Conservation (phyloP, 2,888 invertebrate species). For the Tetanocera ferruginea region DNA sequence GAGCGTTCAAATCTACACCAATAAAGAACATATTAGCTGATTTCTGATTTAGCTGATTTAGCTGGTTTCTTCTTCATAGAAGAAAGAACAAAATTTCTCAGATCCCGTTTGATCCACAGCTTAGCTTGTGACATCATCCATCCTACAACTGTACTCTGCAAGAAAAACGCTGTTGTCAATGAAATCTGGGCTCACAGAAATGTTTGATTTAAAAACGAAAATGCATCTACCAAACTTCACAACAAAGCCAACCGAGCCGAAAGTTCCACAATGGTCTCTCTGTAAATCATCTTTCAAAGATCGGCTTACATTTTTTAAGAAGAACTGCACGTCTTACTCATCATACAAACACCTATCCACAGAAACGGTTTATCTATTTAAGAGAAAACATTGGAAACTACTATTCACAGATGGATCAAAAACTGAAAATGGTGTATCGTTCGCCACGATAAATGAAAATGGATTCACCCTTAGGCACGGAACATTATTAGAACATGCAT, state of each 20-base stretch:
- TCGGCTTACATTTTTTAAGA: too few relatives aligned
- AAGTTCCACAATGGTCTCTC: too few relatives aligned
- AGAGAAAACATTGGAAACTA: too few relatives aligned
- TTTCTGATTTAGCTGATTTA: too few relatives aligned
- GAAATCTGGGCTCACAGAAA: neutral
- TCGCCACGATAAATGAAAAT: too few relatives aligned
- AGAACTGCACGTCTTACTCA: neutral
- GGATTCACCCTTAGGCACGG: too few relatives aligned
- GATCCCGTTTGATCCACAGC: neutral
- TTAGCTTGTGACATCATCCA: neutral
- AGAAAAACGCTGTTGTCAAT: neutral
- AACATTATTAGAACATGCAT: too few relatives aligned
- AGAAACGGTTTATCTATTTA: too few relatives aligned
- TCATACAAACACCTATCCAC: neutral
- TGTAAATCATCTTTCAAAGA: neutral
- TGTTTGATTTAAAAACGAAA: neutral
- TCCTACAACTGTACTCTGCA: neutral
- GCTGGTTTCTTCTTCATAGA: neutral
- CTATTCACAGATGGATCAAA: too few relatives aligned
- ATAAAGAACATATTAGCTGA: slow-evolving; percentile 10
- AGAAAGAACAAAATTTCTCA: neutral
- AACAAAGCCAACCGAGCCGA: neutral
- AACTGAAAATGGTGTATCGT: too few relatives aligned
- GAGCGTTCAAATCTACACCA: slow-evolving; percentile 3
- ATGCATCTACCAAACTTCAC: neutral